Evolutionary conservation across 2,797 vertebrate species (phyloP).

Genomic region (Decapterus maruadsi): DNA sequence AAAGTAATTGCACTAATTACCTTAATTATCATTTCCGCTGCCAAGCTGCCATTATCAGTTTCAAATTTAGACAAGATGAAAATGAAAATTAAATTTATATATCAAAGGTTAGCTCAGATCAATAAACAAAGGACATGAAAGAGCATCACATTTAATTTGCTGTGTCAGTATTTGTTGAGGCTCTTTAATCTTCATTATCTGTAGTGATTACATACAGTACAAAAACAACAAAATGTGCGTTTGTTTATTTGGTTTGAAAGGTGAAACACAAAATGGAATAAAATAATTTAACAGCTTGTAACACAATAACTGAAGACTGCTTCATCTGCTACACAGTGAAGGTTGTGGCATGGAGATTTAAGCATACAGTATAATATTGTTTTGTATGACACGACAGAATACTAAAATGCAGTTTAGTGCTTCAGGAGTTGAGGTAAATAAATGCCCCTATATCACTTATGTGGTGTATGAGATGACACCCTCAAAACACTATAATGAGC

Average conservation of each 20-base stretch:
- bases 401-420: background rate
- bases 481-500: no score
- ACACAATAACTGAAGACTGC: background rate
- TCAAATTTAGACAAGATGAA: slow-evolving; percentile 33
- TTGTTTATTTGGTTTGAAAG: background rate
- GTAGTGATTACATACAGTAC: background rate
- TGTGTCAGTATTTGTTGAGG: slow-evolving; percentile 10
- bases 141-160: slow-evolving; percentile 30
- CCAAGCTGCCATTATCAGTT: slow-evolving; percentile 48
- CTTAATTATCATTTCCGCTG: slow-evolving; percentile 47
- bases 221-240: slow-evolving; percentile 10
- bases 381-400: background rate
- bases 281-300: background rate
- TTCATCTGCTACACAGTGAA: background rate
- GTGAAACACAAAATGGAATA: background rate
- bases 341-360: background rate
- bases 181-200: slow-evolving; percentile 24
- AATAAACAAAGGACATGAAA: slow-evolving; percentile 27
- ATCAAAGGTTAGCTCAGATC: slow-evolving; percentile 43
- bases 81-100: slow-evolving; percentile 50
- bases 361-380: background rate
- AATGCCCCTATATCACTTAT: background rate
- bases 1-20: slow-evolving; percentile 62
- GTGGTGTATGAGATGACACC: background rate
- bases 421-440: background rate